Evolutionary conservation across 2,888 invertebrate species (phyloP), one percentile per base, ranked within the genome.

Genomic region (Timandra comae): DNA sequence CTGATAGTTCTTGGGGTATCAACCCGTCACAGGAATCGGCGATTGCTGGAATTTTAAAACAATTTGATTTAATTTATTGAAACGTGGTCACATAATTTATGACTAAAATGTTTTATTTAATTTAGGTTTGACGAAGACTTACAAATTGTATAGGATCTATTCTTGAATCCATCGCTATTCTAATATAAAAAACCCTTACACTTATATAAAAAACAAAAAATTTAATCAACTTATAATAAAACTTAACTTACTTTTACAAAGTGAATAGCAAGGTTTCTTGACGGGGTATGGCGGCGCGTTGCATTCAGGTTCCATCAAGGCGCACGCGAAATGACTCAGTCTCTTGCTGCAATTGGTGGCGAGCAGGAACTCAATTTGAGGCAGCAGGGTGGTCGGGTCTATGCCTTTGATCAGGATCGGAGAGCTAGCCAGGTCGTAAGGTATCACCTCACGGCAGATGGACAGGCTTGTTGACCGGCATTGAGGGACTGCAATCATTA

Each of bases 261-360:
- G 86, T 51, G 87, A 86, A 43, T 88, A 80, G 56, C 91, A 91
- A 0, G 91, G 91, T 50, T 87, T 82, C 43, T 89, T 81, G n/a
- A 87, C 70, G 3, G 85, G 81, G 43, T 85, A 86, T 7, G 88
- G 88, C 8, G 84, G 75, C 0, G 90, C 88, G 37, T 87, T 87
- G 59, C 91, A 91, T 49, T 91, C 91, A 0, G 91, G 91, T 49
- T 91, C 91, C 22, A 91, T 66, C 7, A 89, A 72, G 1, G 90
- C 86, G 48, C 91, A 91, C 8, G 88, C 67, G 59, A 91, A 91
- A 44, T 90, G 88, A 19, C 79, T 77, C 1, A 89, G 80, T 2
- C 91, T 79, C 0, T 85, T 80, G 43, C 91, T 91, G 64, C 91
- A 91, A 51, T 90, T 89, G 5, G 89, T 88, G n/a, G 85, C 67